phyloP scores from a whole-genome alignment of 2,113 vertebrate genomes.

The Alexandromys fortis region DNA sequence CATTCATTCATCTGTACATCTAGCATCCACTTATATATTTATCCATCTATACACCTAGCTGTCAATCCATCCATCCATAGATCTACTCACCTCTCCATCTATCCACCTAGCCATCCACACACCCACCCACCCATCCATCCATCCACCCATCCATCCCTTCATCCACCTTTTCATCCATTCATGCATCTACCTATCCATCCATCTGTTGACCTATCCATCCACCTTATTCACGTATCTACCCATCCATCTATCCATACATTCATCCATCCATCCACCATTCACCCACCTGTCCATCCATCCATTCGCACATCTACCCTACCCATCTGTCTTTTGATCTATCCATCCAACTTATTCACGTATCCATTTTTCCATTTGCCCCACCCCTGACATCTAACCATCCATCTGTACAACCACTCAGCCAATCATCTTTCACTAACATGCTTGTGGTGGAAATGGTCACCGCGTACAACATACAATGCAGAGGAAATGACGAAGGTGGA shows the following conservation, averaged over 20 bases:
- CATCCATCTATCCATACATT: neutral
- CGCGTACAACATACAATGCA: neutral
- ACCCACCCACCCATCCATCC: no score
- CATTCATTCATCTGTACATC: neutral
- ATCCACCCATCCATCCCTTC: no score
- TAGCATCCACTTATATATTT: neutral
- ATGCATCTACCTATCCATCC: no score
- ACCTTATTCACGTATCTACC: no score
- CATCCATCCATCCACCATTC: no score
- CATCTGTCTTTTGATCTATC: neutral
- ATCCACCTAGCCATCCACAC: accelerated
- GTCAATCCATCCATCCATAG: neutral
- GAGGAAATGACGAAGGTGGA: neutral
- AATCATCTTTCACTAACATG: neutral
- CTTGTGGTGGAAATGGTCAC: neutral
- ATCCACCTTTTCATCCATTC: no score
- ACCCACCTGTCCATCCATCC: neutral
- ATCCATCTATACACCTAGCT: neutral
- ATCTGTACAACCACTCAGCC: no score
- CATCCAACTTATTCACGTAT: neutral
- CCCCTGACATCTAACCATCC: neutral
- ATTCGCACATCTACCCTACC: neutral
- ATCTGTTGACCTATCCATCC: no score
- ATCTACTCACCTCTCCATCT: no score
- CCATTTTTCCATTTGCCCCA: no score